Evolutionary conservation across 2,888 invertebrate genomes (phyloP), one percentile per base, ranked within the genome.

Genomic region (Macrophya annulata): DNA sequence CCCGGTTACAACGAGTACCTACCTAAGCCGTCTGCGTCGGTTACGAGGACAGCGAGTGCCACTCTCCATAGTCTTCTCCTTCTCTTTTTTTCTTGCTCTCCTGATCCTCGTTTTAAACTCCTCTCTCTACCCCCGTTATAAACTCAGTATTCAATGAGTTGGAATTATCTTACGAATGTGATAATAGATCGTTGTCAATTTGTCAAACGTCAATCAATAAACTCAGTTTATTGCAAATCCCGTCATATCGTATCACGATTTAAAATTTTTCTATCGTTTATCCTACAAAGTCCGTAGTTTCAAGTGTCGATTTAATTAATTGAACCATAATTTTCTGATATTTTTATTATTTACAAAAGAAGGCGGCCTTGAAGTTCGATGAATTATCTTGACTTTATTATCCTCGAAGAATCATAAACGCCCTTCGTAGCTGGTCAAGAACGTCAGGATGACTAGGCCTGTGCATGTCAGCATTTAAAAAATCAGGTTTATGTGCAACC

Each of bases 171-270:
- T 86, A 74, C 21, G 45, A 74, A 45, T 74, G n/a, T 12, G 43
- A 74, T 88, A 88, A 88, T 88, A 40, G 74, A 68, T 84, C 84
- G 85, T 86, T 88, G 87, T 86, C 88, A 86, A 86, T 86, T 85
- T 85, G 77, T 85, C 84, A 25, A 48, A 77, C 31, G 81, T 17
- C 81, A 45, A 59, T 68, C 85, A 17, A 45, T 17, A 10, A 12
- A 9, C 43, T 21, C 40, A 45, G 45, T 45, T 37, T 5, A 31
- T 68, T 37, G 17, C 68, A 12, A 37, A 68, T 37, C 68, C 12
- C 37, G 0, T 4, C 2, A 37, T 37, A 37, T 17, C 68, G 68
- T 37, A 37, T 68, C 37, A 12, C 37, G 0, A 37, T 31, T 25
- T 17, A 12, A 12, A 12, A 68, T 37, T 37, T 17, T 37, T 37